These are phyloP conservation scores for Hassar affinis DNA, from an alignment of 2,113 vertebrate species.

Conservation along the genomic window DNA sequence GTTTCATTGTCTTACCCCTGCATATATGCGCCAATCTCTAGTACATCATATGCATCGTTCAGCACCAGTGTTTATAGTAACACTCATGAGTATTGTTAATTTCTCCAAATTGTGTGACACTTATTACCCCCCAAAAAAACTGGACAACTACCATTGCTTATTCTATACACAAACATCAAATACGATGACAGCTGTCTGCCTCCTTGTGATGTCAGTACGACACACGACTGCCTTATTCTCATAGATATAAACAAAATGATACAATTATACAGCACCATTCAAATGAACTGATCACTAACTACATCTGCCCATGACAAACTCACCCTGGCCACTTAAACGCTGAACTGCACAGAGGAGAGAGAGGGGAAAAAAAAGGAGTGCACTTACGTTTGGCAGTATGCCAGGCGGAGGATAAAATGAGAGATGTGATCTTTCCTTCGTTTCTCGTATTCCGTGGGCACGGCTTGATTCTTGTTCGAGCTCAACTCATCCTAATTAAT, in stretches of 20 bases:
- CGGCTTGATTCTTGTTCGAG: conserved; percentile 52
- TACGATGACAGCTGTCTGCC: not conserved
- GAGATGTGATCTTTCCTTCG: conserved; percentile 94
- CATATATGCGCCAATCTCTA: no score
- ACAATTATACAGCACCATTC: not conserved
- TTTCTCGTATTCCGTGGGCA: conserved; percentile 73
- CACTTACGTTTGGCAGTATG: conserved; percentile 97
- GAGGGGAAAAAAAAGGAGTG: not conserved
- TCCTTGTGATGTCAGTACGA: not conserved
- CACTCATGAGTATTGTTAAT: not conserved
- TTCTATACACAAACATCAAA: not conserved
- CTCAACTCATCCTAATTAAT: conserved; percentile 70
- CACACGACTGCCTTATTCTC: not conserved
- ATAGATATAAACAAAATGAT: not conserved
- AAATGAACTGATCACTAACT: not conserved
- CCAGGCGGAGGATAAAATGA: conserved; percentile 95
- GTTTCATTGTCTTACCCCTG: no score
- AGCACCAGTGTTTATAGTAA: not conserved
- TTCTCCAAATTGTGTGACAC: not conserved
- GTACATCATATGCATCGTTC: not conserved
- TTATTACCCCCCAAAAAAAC: not conserved
- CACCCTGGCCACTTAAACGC: not conserved
- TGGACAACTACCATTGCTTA: not conserved
- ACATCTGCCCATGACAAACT: not conserved
- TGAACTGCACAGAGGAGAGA: no score